These are phyloP conservation scores for Globodera rostochiensis DNA, from an alignment of 1,140 invertebrate species.

Conservation along the genomic window DNA sequence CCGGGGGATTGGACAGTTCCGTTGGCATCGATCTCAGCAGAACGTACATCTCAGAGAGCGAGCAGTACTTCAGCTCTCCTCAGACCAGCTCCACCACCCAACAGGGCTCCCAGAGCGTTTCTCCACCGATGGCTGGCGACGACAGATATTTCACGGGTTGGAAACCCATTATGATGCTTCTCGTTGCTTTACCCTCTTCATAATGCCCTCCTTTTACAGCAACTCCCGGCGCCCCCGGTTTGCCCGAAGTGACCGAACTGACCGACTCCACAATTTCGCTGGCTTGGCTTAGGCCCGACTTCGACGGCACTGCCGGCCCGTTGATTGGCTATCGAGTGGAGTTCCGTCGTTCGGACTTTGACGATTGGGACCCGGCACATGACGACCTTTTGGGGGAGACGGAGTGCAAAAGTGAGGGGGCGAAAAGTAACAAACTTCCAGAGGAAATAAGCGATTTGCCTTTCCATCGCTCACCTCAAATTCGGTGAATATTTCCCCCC, in stretches of 20 bases:
- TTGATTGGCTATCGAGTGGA: slow-evolving; percentile 59
- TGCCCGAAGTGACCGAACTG: slow-evolving; percentile 57
- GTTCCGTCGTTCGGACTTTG: slow-evolving; percentile 46
- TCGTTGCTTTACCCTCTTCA: neutral
- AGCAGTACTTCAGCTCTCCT: slow-evolving; percentile 48
- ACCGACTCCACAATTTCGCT: slow-evolving; percentile 51
- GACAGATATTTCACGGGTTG: slow-evolving; percentile 25
- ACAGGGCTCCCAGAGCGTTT: slow-evolving; percentile 6
- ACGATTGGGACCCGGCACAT: slow-evolving; percentile 56
- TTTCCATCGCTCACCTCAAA: neutral
- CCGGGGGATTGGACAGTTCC: slow-evolving; percentile 29
- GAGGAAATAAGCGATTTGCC: neutral
- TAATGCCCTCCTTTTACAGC: slow-evolving; percentile 26
- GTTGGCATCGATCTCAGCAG: slow-evolving; percentile 58
- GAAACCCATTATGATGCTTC: slow-evolving; percentile 6
- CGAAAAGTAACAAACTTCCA: neutral
- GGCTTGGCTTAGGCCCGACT: slow-evolving; percentile 51
- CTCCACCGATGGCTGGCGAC: neutral
- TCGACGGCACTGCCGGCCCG: slow-evolving; percentile 42
- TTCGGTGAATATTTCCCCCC: neutral
- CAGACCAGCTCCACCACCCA: slow-evolving; percentile 20
- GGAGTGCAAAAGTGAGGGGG: slow-evolving; percentile 55
- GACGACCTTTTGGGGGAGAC: slow-evolving; percentile 55
- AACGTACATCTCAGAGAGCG: slow-evolving; percentile 51
- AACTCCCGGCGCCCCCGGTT: slow-evolving; percentile 54